These are phyloP conservation scores for Sebastolobus altivelis DNA, from an alignment of 2,797 vertebrate species.

Conservation along the genomic window DNA sequence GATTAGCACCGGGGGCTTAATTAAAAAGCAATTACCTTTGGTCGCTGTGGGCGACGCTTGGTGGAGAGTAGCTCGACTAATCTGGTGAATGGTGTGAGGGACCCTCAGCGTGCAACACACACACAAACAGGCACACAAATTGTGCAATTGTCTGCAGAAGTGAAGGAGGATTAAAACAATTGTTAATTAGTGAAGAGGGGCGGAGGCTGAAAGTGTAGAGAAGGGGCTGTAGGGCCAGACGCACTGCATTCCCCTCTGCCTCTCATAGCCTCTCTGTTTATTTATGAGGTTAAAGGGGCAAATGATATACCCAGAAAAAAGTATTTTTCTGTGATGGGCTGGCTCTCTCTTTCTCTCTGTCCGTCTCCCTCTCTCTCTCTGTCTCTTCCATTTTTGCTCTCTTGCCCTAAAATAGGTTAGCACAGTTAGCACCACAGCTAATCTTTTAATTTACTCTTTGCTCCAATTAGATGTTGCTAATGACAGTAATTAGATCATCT, in stretches of 20 bases:
- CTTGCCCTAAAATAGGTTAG: slow-evolving; percentile 64
- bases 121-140: slow-evolving; percentile 35
- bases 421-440: slow-evolving; percentile 54
- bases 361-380: background rate
- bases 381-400: background rate
- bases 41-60: slow-evolving; percentile 71
- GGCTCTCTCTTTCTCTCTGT: background rate
- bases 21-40: slow-evolving; percentile 86
- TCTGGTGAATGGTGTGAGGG: slow-evolving; percentile 65
- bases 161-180: slow-evolving; percentile 73
- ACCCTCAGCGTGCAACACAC: slow-evolving; percentile 49
- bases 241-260: slow-evolving; percentile 17
- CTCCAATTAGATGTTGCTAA: slow-evolving; percentile 72
- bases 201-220: slow-evolving; percentile 24
- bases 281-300: slow-evolving; percentile 64
- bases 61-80: slow-evolving; percentile 67
- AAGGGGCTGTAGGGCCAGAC: slow-evolving; percentile 22
- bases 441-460: slow-evolving; percentile 65
- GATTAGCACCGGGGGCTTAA: slow-evolving; percentile 83
- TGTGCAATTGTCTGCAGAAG: slow-evolving; percentile 67
- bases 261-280: slow-evolving; percentile 43
- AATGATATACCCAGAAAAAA: slow-evolving; percentile 50
- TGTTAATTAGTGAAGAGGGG: slow-evolving; percentile 70
- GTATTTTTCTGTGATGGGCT: slow-evolving; percentile 17
- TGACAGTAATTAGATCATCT: slow-evolving; percentile 75